Evolutionary conservation across 2,797 vertebrate species (phyloP), one percentile per base, ranked within the genome.

Genomic region (Coregonus ussuriensis): DNA sequence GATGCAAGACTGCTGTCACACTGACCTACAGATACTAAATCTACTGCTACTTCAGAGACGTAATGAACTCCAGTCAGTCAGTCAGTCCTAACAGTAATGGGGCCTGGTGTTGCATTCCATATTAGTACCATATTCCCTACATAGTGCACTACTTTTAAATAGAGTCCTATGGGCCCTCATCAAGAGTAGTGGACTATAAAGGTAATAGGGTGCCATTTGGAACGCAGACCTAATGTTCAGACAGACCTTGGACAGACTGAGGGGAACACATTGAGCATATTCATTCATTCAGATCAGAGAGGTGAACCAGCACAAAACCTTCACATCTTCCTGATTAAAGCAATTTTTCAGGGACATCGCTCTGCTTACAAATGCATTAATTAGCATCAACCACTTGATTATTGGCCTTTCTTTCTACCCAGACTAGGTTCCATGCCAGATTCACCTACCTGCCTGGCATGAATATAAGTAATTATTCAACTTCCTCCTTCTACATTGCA

Each of bases 1-100:
- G 72, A n/a, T 65, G 86, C n/a, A 21, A n/a, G 3, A 35, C 6
- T 67, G 9, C 15, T 11, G 15, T 67, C 5, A 14, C 31, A 66
- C 11, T 31, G 29, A 67, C 31, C 65, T 67, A 31, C 13, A 67
- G 13, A 67, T 16, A 18, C 14, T 67, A 35, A 15, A 67, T 35
- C 29, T 15, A 33, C 31, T 4, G 11, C 31, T 67, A 67, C 2
- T 35, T 66, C 63, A 33, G 11, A 66, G 29, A 59, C 54, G 18
- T 59, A n/a, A 47, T 47, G 7, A 6, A n/a, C 54, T n/a, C 54
- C 25, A 25, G 25, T 25, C 7, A 47, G 41, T 47, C 41, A 47
- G 41, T 47, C 41, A 62, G 59, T 21, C 59, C 59, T 62, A 18
- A 16, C 41, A 2, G 41, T 47, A 47, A 47, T 47, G 11, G 41